These are phyloP conservation scores for Rhinolophus sinicus DNA, from an alignment of 2,113 vertebrate species.

Conservation along the genomic window DNA sequence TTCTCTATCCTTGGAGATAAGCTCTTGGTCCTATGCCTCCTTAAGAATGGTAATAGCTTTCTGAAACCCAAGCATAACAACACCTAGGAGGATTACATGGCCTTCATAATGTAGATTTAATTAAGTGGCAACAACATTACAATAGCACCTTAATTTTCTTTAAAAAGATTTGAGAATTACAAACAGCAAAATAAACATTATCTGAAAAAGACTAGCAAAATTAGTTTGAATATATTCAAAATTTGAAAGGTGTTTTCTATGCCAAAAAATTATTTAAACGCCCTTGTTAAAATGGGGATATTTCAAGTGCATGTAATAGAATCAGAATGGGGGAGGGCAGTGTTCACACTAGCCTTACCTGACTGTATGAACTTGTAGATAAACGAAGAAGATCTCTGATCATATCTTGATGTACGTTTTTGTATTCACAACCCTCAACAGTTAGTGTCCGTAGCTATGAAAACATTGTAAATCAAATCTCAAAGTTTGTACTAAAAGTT, in stretches of 20 bases:
- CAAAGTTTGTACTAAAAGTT: slow-evolving; percentile 43
- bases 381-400: slow-evolving; percentile 95
- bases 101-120: neutral
- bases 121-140: neutral
- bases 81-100: neutral
- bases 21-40: neutral
- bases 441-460: slow-evolving; percentile 94
- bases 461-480: slow-evolving; percentile 57
- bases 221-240: slow-evolving; percentile 20
- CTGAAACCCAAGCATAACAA: neutral
- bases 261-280: neutral
- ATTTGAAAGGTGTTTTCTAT: slow-evolving; percentile 1
- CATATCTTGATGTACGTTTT: slow-evolving; percentile 93
- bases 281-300: neutral
- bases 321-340: neutral
- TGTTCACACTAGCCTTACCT: slow-evolving; percentile 85
- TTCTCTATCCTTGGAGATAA: neutral
- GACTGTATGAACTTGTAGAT: slow-evolving; percentile 97
- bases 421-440: slow-evolving; percentile 96
- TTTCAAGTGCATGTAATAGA: neutral
- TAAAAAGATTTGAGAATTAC: neutral
- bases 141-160: neutral
- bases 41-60: neutral
- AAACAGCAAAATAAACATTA: neutral
- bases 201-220: slow-evolving; percentile 18